A percentile compares a stretch with the other conserved stretches of the same genome.
Evolutionary conservation across 2,888 invertebrate genomes (phyloP).

Genomic region (Strigamia maritima): DNA sequence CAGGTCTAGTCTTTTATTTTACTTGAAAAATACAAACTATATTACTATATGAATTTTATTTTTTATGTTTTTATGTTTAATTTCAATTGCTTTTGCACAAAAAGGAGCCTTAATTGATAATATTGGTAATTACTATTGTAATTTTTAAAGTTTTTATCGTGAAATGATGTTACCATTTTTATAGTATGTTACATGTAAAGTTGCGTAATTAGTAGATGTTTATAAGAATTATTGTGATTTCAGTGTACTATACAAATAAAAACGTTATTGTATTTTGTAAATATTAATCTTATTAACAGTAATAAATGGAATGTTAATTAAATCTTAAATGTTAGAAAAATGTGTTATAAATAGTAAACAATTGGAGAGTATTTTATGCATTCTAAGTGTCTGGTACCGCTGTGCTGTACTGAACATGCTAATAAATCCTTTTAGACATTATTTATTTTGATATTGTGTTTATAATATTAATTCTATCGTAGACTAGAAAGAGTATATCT

Average conservation of each 20-base stretch:
- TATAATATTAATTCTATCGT: constrained; percentile 10
- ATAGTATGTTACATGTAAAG: not conserved
- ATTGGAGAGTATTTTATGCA: not conserved
- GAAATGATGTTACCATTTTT: not conserved
- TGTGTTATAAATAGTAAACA: not conserved
- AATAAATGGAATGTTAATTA: not conserved
- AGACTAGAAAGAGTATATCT: not conserved
- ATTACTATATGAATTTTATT: not conserved
- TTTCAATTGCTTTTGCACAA: not conserved
- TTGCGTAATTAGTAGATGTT: not conserved
- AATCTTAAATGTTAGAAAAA: not conserved
- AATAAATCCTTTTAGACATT: constrained; percentile 11
- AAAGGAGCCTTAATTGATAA: not conserved
- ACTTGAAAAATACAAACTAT: not conserved
- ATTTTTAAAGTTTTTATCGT: not conserved
- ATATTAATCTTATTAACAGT: constrained; percentile 1
- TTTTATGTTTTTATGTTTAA: not conserved
- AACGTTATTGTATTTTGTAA: not conserved
- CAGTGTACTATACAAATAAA: not conserved
- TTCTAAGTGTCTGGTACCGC: not conserved
- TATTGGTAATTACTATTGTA: not conserved
- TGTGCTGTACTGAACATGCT: not conserved
- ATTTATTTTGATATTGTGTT: constrained; percentile 19
- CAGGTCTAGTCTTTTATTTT: not conserved
- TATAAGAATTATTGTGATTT: not conserved